These are phyloP conservation scores for Plebejus argus DNA, from an alignment of 2,888 invertebrate genomes.

Conservation along the genomic window DNA sequence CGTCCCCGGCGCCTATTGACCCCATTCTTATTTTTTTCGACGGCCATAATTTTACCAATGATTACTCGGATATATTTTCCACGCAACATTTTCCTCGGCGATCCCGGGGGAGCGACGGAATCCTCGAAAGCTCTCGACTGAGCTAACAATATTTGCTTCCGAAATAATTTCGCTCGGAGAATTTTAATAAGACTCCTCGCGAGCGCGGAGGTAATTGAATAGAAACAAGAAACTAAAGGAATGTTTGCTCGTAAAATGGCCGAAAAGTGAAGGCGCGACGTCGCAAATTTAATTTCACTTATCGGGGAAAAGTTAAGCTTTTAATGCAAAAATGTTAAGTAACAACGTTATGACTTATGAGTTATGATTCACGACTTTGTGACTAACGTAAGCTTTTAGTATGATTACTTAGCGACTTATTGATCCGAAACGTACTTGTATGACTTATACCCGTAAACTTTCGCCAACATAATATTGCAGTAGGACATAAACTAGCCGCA, in stretches of 20 bases:
- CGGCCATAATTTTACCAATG: conserved; percentile 53
- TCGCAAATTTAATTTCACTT: conserved; percentile 13
- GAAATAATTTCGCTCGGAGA: conserved; percentile 43
- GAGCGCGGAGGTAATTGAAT: conserved; percentile 40
- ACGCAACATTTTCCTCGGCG: conserved; percentile 41
- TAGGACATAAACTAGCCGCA: too few species aligned
- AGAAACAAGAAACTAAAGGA: conserved; percentile 33
- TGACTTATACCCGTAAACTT: neutral
- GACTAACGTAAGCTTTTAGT: neutral
- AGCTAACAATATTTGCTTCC: conserved; percentile 41
- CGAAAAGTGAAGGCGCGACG: neutral
- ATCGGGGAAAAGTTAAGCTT: neutral
- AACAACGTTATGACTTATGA: too few species aligned
- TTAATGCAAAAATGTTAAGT: conserved; percentile 12
- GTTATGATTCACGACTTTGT: neutral
- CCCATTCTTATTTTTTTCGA: conserved; percentile 53
- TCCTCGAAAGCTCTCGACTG: conserved; percentile 41
- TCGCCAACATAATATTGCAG: neutral
- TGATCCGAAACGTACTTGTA: neutral
- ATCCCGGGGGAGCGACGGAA: conserved; percentile 39
- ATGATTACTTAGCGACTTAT: neutral
- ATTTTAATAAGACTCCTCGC: conserved; percentile 43
- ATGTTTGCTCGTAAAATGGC: conserved; percentile 30
- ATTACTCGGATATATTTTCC: conserved; percentile 46
- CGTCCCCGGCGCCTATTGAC: conserved; percentile 53